Percentiles rank a stretch among this genome's conserved stretches.
These are phyloP conservation scores for Silurus aristotelis DNA, from an alignment of 2,797 vertebrate species.

Conservation along the genomic window DNA sequence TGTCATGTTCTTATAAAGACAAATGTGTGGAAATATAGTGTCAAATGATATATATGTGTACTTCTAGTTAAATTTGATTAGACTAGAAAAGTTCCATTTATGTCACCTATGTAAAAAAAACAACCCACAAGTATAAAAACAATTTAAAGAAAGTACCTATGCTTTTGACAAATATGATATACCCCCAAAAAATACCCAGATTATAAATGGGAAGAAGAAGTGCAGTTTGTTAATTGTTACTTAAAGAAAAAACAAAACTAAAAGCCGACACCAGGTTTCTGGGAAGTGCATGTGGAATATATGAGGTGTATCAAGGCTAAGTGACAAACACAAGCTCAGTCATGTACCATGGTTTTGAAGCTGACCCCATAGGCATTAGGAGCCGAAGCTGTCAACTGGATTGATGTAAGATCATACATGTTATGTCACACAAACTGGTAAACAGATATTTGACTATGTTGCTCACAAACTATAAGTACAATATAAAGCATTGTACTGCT, in stretches of 20 bases:
- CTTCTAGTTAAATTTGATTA: background rate
- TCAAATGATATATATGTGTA: background rate
- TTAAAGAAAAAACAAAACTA: background rate
- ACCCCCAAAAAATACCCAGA: background rate
- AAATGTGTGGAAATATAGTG: background rate
- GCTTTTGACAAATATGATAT: background rate
- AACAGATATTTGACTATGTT: constrained; percentile 4
- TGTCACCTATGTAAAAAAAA: background rate
- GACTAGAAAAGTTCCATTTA: background rate
- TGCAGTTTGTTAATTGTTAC: background rate
- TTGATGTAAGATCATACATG: constrained; percentile 15
- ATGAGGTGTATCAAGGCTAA: background rate
- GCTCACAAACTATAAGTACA: constrained; percentile 2
- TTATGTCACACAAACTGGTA: background rate
- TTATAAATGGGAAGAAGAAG: background rate
- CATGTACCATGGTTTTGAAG: constrained; percentile 16
- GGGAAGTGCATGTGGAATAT: constrained; percentile 57
- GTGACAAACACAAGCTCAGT: constrained; percentile 44
- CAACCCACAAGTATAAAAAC: background rate
- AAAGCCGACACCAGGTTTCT: constrained; percentile 14
- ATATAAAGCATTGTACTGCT: too few species aligned
- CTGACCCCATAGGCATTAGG: constrained; percentile 22
- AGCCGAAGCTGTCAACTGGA: background rate
- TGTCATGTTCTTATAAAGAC: background rate
- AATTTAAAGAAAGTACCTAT: background rate